Conservation (phyloP, 2,797 vertebrate species). For the Chiroxiphia lanceolata region DNA sequence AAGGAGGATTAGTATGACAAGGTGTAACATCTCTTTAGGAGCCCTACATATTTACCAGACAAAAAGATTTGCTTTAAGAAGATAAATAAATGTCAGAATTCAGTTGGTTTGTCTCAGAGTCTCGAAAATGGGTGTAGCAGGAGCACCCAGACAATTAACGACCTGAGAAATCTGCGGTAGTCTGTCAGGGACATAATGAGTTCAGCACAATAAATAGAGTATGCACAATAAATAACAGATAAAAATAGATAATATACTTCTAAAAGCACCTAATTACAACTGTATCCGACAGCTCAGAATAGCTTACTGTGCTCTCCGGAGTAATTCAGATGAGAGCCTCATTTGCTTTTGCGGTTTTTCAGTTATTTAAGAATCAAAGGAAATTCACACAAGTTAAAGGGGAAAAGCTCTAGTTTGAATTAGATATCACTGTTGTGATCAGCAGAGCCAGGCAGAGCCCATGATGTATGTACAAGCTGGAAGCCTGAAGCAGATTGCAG, state of each 20-base stretch:
- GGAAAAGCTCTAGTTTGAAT: not conserved
- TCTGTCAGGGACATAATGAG: not conserved
- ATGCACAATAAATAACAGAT: slow-evolving; percentile 15
- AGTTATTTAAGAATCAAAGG: not conserved
- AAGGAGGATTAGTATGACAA: not conserved
- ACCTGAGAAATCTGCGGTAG: not conserved
- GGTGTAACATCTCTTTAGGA: not conserved
- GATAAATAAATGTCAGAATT: not conserved
- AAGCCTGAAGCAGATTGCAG: not conserved
- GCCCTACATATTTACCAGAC: not conserved
- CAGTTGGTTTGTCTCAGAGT: not conserved
- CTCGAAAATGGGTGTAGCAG: not conserved
- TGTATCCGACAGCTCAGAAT: not conserved
- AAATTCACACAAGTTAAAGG: not conserved
- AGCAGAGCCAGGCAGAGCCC: not conserved
- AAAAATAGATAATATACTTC: slow-evolving; percentile 29
- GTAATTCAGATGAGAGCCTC: not conserved
- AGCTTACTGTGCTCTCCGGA: not conserved
- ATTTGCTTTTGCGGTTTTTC: slow-evolving; percentile 8
- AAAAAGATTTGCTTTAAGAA: not conserved
- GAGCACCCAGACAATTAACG: not conserved
- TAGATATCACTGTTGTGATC: not conserved
- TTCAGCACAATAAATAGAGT: not conserved
- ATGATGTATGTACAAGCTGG: not conserved
- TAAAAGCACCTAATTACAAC: slow-evolving; percentile 42